These are phyloP conservation scores for Ectropis crepuscularia DNA, from an alignment of 2,888 invertebrate species.

Conservation along the genomic window DNA sequence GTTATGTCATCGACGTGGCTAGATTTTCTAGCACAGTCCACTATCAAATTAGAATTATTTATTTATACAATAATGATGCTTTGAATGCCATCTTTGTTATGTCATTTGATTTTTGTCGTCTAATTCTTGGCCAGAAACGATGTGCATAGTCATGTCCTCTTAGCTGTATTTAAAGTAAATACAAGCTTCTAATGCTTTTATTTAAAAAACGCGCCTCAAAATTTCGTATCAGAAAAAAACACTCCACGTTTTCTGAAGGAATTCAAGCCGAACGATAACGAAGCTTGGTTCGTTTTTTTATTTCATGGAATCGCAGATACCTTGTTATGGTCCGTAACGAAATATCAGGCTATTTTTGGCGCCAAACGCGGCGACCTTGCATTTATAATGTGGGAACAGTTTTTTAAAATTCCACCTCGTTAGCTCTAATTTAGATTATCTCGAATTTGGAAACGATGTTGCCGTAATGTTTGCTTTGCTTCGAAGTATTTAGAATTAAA, in stretches of 20 bases:
- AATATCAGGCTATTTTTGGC: constrained; percentile 38
- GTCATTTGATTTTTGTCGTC: constrained; percentile 6
- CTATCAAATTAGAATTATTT: constrained; percentile 23
- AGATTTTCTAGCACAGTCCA: constrained; percentile 38
- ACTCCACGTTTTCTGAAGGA: background rate
- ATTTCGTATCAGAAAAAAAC: background rate
- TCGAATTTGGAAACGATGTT: constrained; percentile 57
- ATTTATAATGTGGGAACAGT: constrained; percentile 73
- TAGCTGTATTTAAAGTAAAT: too few species aligned
- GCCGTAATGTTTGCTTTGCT: constrained; percentile 56
- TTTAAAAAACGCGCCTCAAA: background rate
- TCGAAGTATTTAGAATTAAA: constrained; percentile 39
- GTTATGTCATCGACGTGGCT: constrained; percentile 57
- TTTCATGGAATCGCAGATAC: constrained; percentile 13
- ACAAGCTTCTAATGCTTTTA: background rate
- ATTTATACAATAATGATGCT: constrained; percentile 18
- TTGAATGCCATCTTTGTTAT: constrained; percentile 15
- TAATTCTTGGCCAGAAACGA: background rate
- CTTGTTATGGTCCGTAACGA: constrained; percentile 33
- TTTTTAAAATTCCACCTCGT: constrained; percentile 59
- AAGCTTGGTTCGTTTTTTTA: constrained; percentile 10
- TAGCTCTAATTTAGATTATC: constrained; percentile 69
- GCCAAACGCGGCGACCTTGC: constrained; percentile 59
- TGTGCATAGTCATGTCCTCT: too few species aligned
- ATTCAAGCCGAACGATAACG: constrained; percentile 1